phyloP scores from a whole-genome alignment of 2,113 vertebrate species.

The Halcyon malimbica region DNA sequence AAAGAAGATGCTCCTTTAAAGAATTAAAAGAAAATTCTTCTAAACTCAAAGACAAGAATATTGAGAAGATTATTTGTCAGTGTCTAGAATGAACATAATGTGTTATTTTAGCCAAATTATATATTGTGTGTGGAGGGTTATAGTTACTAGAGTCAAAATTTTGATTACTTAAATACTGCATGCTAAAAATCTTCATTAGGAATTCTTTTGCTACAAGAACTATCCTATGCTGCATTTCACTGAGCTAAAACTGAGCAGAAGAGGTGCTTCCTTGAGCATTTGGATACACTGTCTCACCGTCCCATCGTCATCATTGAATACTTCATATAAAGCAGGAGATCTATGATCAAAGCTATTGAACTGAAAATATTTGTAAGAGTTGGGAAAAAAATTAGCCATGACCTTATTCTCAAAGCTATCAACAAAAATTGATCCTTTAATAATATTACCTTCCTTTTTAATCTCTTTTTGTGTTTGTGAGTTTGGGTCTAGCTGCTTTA shows the following conservation, averaged over 20 bases:
- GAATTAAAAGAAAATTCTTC: not conserved
- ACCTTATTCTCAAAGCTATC: not conserved
- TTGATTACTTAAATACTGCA: conserved; percentile 5
- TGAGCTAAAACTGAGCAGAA: not conserved
- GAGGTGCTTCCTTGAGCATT: not conserved
- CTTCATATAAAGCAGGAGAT: not conserved
- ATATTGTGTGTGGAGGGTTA: not conserved
- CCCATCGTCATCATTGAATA: not conserved
- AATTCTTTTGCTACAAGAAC: not conserved
- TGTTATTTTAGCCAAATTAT: not conserved
- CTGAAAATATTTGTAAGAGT: not conserved
- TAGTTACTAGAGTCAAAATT: conserved; percentile 19
- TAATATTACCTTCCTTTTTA: not conserved
- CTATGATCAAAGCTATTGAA: not conserved
- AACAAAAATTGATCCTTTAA: not conserved
- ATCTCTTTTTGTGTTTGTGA: not conserved
- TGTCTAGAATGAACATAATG: not conserved
- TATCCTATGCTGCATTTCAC: not conserved
- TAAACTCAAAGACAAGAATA: not conserved
- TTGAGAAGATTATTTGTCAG: not conserved
- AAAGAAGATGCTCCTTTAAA: not conserved
- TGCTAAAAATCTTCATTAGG: not conserved
- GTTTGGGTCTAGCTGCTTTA: not conserved
- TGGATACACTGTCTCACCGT: not conserved
- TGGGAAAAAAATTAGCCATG: not conserved